Base-by-base conservation (phyloP, 2,797 vertebrate species). In the Pseudocheirus occidentalis region DNA sequence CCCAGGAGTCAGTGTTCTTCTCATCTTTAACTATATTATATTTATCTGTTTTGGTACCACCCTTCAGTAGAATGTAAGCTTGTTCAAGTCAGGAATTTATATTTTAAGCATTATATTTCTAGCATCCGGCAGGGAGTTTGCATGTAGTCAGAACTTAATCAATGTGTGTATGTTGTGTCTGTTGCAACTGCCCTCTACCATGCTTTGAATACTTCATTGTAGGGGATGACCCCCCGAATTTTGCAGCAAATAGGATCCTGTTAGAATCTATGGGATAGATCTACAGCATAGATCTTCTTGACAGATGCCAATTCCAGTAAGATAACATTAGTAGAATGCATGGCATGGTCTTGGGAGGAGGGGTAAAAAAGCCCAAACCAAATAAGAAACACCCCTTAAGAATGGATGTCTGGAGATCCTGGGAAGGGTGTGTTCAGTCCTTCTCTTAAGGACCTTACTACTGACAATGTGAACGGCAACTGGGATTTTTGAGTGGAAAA, bases 401-500 rank as follows among this genome's bases (percentile, higher is more conserved):
- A 66, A 93, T 21, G 66, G 57, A 73, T 92, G 21, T 92, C 94
- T 95, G 55, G 93, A 92, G 91, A 92, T 95, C 28, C 9, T 34
- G 66, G 59, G 95, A 57, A 0, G 28, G 91, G 92, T 90, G 90
- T 4, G 21, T 55, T 81, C 1, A 91, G 6, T 87, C 93, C 73
- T 95, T 94, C 91, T 66, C 28, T 21, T 27, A 95, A 94, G 92
- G 94, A 24, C 40, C 27, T 34, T 31, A 92, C 91, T 87, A 92
- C 90, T 96, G 92, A 89, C 29, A 59, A 91, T 90, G 91, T 40
- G 55, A 90, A 96, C 21, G 21, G 81, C 3, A 4, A 50, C 87
- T 11, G 11, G 29, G 2, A 50, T 58, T 92, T 90, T 29, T n/a
- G n/a, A n/a, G 54, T 54, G 93, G 97, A 97, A 95, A 31, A 94